Base-by-base conservation (phyloP, 2,113 vertebrate genomes). In the Trinectes maculatus region DNA sequence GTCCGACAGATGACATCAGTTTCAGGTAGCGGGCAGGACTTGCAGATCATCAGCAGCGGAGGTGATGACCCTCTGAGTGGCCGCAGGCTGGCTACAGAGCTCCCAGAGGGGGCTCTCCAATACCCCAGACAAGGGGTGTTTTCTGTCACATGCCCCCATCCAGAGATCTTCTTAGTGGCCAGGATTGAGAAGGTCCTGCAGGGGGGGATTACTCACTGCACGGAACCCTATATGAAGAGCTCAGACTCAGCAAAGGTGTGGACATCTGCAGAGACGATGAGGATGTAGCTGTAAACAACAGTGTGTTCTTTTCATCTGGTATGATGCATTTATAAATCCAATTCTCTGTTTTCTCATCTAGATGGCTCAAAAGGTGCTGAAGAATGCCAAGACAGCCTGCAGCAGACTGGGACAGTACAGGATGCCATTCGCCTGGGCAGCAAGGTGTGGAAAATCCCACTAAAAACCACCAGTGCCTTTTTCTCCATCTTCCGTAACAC, bases 401-500 rank as follows among this genome's bases (percentile, higher is more conserved):
- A 93, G 95, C 78, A 93, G 96, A 73, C 91, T 99, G 64, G 95
- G 96, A 55, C 95, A 95, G 80, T 99, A 98, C 64, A 89, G 94
- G 85, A 99, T 99, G 98, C 96, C 98, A 3, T 99, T 99, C 72
- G 97, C 95, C 10, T 99, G 98, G 98, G 94, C 97, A 76, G 96
- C 98, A 52, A 95, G 97, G 98, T 99, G 40, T 9, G 8, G 54
- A 36, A 47, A 34, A 16, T 3, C n/a, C 7, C 24, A n/a, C n/a
- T n/a, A n/a, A n/a, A n/a, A n/a, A n/a, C n/a, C n/a, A n/a, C n/a
- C n/a, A n/a, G n/a, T n/a, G n/a, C n/a, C n/a, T n/a, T n/a, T n/a
- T n/a, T n/a, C n/a, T n/a, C n/a, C n/a, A n/a, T n/a, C n/a, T n/a
- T n/a, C n/a, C n/a, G n/a, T n/a, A n/a, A n/a, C n/a, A n/a, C n/a